A percentile compares a stretch with the other conserved stretches of the same genome.
Conservation (phyloP, 2,888 invertebrate species). For the Lysandra coridon region DNA sequence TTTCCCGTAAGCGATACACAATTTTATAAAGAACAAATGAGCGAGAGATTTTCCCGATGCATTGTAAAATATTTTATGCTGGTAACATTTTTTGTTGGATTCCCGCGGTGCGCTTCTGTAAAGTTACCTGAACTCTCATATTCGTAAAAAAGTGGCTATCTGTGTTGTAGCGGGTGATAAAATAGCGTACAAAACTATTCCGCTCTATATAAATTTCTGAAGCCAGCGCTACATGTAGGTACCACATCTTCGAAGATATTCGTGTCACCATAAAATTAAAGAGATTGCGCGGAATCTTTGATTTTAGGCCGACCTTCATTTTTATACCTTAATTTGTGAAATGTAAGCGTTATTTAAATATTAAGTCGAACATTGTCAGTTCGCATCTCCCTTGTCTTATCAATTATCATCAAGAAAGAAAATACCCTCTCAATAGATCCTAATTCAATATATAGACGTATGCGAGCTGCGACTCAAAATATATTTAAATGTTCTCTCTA, state of each 20-base stretch:
- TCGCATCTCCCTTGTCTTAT: not conserved
- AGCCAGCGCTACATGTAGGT: too few relatives aligned
- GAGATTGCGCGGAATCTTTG: not conserved
- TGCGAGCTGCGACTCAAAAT: not conserved
- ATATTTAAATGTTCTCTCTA: not conserved
- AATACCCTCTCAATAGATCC: not conserved
- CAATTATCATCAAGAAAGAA: not conserved
- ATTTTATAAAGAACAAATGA: not conserved
- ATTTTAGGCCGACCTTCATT: not conserved
- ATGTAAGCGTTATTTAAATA: not conserved
- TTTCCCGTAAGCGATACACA: slow-evolving; percentile 1
- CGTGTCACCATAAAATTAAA: not conserved
- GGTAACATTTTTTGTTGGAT: not conserved
- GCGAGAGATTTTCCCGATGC: slow-evolving; percentile 6
- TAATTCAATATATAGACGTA: not conserved
- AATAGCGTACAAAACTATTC: not conserved
- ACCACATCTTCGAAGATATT: too few relatives aligned
- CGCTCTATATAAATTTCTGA: not conserved
- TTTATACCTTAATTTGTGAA: not conserved
- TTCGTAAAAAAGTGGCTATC: not conserved
- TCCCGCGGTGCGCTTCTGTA: not conserved
- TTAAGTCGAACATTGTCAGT: not conserved
- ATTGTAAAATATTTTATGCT: not conserved
- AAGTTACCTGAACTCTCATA: not conserved
- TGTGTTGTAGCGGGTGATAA: not conserved